Evolutionary conservation across 1,140 invertebrate genomes (phyloP), one percentile per base, ranked within the genome.

Genomic region (Heliconius hermathena): DNA sequence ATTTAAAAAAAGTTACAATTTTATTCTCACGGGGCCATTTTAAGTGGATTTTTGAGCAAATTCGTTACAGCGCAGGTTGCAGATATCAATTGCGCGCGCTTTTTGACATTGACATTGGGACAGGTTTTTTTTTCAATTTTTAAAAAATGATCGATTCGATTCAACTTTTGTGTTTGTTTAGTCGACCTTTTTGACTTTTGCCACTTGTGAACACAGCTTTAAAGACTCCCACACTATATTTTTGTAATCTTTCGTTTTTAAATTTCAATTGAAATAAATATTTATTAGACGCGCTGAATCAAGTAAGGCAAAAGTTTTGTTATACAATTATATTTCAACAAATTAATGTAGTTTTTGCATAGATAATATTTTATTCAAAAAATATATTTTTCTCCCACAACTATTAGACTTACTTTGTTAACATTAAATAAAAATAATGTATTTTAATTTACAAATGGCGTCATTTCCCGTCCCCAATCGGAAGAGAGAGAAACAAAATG

Each of bases 91-190:
- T 80, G 70, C 76, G 76, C 77, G 79, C 77, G 46, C 46, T 86
- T 87, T 87, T 88, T 89, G 85, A 88, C 85, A 77, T 86, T 86
- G 87, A 86, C 87, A 86, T 38, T 80, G 78, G 71, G 79, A 87
- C 87, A 84, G 77, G 46, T 33, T 86, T 87, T 91, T 93, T 88
- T 91, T 93, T 88, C 81, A 79, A 79, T 79, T 77, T 71, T 75
- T 77, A 86, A 86, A 88, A 83, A 73, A 84, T 93, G 92, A 93
- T 92, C 89, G 92, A 93, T 93, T 88, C 84, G 91, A 87, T 87
- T 22, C 82, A 84, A 90, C 90, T 84, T 91, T 93, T 93, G 84
- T 91, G 79, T 89, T 91, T 91, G 88, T 89, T 90, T 89, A 90
- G 77, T 88, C 83, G 83, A 87, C 81, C 85, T 81, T 78, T 83